Base-by-base conservation (phyloP, 2,113 vertebrate species). In the Aix galericulata region DNA sequence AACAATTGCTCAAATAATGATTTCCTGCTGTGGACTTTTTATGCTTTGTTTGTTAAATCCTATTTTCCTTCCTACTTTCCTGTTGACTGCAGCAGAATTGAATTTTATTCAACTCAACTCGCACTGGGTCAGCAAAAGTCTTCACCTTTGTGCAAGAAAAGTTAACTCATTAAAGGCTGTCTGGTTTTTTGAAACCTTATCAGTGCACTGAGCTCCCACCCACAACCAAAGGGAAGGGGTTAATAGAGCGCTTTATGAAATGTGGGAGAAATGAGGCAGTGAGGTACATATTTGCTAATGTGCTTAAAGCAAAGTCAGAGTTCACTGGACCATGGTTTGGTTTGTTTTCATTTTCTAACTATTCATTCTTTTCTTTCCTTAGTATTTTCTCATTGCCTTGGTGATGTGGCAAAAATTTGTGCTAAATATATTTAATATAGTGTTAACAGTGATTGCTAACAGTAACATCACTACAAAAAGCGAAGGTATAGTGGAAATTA, bases 11-110 rank as follows among this genome's bases (percentile, higher is more conserved):
- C 96, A 97, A 98, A 96, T 97, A 98, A 98, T 98, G 92, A 97
- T 98, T 98, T 98, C 98, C 98, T 98, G 97, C 97, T 96, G 95
- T 85, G 92, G 91, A 76, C 83, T 90, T 96, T 87, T 96, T 94
- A 94, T 94, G 96, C 97, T 98, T 98, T 98, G 97, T 98, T 98
- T 98, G 95, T 97, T 98, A 98, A 98, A 97, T 98, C 97, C 98
- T 95, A 95, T 97, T 98, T 98, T 98, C 97, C 96, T 98, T 98
- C 97, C 95, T 97, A 96, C 96, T 98, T 98, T 98, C 97, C 98
- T 98, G 98, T 98, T 98, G 97, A 98, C 97, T 95, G 52, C 87
- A 97, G 97, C 97, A 97, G 95, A 97, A 97, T 76, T 97, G 86
- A 97, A 96, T 97, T 96, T 94, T 96, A 91, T 95, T 96, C 96